Evolutionary conservation across 35 echinoderm and acorn worm species (phyloP).

Genomic region (Holothuria glaberrima): DNA sequence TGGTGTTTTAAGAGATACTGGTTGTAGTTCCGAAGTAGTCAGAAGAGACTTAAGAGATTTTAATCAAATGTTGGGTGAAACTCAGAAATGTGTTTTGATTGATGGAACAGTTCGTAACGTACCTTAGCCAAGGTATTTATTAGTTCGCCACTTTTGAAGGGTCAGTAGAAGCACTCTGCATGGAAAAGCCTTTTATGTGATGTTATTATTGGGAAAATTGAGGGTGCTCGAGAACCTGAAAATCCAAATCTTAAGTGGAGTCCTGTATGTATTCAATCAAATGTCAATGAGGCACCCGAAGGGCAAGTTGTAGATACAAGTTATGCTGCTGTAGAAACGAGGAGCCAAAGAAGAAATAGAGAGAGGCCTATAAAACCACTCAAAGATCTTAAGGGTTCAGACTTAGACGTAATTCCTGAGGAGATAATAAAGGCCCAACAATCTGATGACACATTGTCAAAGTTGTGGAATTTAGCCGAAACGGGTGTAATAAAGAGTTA

Average conservation of each 20-base stretch:
- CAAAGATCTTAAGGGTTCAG: neutral
- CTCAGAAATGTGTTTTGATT: too few relatives aligned
- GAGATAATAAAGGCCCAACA: too few relatives aligned
- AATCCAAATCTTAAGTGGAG: too few relatives aligned
- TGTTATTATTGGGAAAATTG: slow-evolving; percentile 42
- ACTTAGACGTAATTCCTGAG: too few relatives aligned
- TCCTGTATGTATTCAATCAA: too few relatives aligned
- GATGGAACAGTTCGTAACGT: slow-evolving; percentile 25
- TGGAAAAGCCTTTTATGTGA: slow-evolving; percentile 53
- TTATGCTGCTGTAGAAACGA: slow-evolving; percentile 21
- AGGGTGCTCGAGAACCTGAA: neutral
- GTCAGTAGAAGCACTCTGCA: slow-evolving; percentile 28
- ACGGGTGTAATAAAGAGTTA: neutral
- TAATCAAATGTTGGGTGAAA: neutral
- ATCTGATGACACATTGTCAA: neutral
- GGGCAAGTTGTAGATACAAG: too few relatives aligned
- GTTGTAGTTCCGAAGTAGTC: slow-evolving; percentile 17
- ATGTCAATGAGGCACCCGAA: neutral
- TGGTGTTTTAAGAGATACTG: neutral
- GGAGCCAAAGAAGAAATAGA: neutral
- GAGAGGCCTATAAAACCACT: neutral
- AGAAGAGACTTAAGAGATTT: neutral
- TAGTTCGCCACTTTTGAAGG: slow-evolving; percentile 47
- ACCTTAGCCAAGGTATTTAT: slow-evolving; percentile 24
- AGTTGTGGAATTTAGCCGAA: neutral